Evolutionary conservation across 2,113 vertebrate genomes (phyloP).

Genomic region (Empidonax traillii): DNA sequence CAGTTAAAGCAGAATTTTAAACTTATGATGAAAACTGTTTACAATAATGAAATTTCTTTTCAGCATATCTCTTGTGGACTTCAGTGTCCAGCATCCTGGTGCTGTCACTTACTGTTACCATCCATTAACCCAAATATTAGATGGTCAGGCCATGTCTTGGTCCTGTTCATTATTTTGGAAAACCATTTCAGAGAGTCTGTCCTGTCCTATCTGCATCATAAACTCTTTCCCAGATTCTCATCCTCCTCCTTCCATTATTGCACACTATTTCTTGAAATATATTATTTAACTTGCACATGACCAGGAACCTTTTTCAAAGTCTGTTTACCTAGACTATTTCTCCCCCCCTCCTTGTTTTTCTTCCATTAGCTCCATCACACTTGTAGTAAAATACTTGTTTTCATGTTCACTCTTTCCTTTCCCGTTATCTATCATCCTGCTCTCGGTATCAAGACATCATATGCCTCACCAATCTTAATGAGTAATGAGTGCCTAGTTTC

Average conservation of each 20-base stretch:
- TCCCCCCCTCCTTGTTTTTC: not conserved
- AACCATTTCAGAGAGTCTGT: not conserved
- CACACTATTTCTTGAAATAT: not conserved
- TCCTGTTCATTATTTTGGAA: not conserved
- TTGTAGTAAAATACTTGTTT: slow-evolving; percentile 7
- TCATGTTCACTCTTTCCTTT: not conserved
- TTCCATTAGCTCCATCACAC: not conserved
- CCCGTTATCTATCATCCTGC: not conserved
- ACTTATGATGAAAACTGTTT: not conserved
- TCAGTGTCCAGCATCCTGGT: not conserved
- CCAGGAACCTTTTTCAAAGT: not conserved
- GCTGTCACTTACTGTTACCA: not conserved
- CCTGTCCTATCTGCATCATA: not conserved
- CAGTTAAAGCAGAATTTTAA: not conserved
- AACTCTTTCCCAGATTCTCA: not conserved
- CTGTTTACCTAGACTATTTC: not conserved
- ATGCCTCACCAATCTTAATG: not conserved
- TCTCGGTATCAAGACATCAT: slow-evolving; percentile 3
- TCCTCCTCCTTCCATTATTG: not conserved
- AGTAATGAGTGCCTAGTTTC: not conserved
- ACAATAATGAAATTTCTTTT: not conserved
- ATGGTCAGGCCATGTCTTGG: not conserved
- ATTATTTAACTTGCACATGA: not conserved
- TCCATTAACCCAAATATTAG: not conserved
- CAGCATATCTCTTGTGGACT: not conserved